Evolutionary conservation across 2,113 vertebrate species (phyloP).

Genomic region (Nyctereutes procyonoides): DNA sequence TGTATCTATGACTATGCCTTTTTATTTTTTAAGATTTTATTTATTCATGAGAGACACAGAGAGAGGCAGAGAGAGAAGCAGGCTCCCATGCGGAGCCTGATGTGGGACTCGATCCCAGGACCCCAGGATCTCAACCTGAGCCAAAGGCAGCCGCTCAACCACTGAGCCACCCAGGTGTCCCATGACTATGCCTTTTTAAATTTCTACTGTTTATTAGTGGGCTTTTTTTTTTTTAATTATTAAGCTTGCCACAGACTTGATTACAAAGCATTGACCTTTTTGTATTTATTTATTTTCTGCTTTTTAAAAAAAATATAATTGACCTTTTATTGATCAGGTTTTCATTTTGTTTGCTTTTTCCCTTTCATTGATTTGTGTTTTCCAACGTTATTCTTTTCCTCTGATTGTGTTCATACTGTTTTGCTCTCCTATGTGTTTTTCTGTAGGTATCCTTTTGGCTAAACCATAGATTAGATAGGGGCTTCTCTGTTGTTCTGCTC

Average conservation of each 20-base stretch:
- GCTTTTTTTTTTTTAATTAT: not conserved
- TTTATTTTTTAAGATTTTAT: not conserved
- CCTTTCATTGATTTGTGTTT: not conserved
- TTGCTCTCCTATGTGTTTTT: not conserved
- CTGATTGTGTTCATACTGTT: not conserved
- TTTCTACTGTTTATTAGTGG: not conserved
- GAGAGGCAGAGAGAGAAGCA: no score
- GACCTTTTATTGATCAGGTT: not conserved
- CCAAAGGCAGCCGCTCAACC: no score
- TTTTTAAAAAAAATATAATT: not conserved
- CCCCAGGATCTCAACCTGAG: no score
- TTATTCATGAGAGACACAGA: no score
- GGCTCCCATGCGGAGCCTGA: no score
- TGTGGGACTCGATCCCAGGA: no score
- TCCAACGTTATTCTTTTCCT: not conserved
- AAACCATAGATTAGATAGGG: not conserved
- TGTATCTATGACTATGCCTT: not conserved
- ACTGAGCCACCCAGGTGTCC: no score
- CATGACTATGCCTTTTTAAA: not conserved
- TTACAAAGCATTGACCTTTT: not conserved
- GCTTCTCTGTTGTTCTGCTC: not conserved
- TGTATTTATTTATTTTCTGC: not conserved
- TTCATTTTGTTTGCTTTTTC: conserved; percentile 18
- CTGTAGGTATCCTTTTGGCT: not conserved
- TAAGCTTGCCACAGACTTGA: not conserved